Base-by-base conservation (phyloP, 1,140 invertebrate species). In the Drosophila repleta region DNA sequence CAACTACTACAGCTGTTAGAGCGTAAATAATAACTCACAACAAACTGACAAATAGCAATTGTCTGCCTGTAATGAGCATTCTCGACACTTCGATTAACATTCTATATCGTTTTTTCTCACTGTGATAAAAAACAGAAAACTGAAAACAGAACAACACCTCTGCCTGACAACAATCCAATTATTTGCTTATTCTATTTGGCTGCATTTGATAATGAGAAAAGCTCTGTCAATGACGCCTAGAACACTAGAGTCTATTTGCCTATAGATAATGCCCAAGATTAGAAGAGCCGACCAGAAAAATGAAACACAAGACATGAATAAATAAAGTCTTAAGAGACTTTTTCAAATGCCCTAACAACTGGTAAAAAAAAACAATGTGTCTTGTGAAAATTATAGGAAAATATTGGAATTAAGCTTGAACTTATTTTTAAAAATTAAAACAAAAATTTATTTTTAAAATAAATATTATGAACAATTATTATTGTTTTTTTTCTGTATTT, bases 101-200 rank as follows among this genome's bases (percentile, higher is more conserved):
- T 7, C 21, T 3, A 10, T 35, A 13, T 35, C 11, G 32, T 29
- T 29, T 29, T 79, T 69, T 57, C n/a, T 26, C 18, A 18, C 56
- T 45, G 76, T 29, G 6, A 29, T 8, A 29, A 10, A 29, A 29
- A 8, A 29, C 4, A 29, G 8, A 35, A 35, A 35, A n/a, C n/a
- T n/a, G n/a, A 35, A 53, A 64, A 46, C 32, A 21, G 11, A 37
- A 26, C 2, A 24, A 24, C 2, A 11, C 8, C 32, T 35, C 32
- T 35, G 3, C 32, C 32, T 35, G 52, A 15, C 24, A 69, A 56
- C 74, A 56, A 64, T 58, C 45, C 32, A 35, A 35, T 51, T 82
- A 82, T 85, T 81, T 68, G 55, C 63, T 48, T 45, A 61, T 66
- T 55, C 20, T 76, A 74, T 77, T 74, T 53, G 62, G 48, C 58